Percentiles rank a stretch among this genome's conserved stretches.
These are phyloP conservation scores for Acronicta aceris DNA, from an alignment of 2,888 invertebrate genomes.

Conservation along the genomic window DNA sequence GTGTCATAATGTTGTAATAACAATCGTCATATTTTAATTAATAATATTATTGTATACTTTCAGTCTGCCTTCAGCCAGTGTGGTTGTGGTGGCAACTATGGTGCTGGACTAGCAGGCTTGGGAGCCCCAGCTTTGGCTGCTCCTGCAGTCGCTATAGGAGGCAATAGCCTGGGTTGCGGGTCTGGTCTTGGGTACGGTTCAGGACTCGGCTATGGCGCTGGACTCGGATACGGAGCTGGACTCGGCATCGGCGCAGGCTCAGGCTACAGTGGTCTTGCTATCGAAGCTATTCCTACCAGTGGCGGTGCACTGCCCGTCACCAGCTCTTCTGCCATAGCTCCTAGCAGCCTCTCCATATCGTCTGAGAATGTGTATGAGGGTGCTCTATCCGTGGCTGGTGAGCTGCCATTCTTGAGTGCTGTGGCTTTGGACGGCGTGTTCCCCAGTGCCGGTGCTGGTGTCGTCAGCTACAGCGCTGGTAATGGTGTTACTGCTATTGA, in stretches of 20 bases:
- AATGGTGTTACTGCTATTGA: neutral
- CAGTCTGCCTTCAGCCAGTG: slow-evolving; percentile 27
- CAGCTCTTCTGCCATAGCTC: slow-evolving; percentile 5
- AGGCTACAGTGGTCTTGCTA: neutral
- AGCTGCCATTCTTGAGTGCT: neutral
- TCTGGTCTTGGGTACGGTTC: neutral
- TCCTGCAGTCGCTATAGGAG: neutral
- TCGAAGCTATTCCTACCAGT: slow-evolving; percentile 25
- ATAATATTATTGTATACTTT: neutral
- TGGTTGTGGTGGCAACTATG: slow-evolving; percentile 10
- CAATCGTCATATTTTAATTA: too few species aligned
- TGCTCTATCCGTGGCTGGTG: neutral
- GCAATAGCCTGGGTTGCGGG: neutral
- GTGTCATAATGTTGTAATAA: too few species aligned
- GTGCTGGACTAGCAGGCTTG: slow-evolving; percentile 17
- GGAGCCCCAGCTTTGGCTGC: neutral
- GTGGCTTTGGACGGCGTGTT: neutral
- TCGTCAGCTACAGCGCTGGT: slow-evolving; percentile 8
- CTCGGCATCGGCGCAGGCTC: neutral
- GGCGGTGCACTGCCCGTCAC: slow-evolving; percentile 8
- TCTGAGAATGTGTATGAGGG: slow-evolving; percentile 20
- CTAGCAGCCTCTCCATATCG: neutral
- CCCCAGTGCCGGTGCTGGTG: slow-evolving; percentile 8
- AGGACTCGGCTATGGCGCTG: neutral
- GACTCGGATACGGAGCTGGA: too few species aligned